Evolutionary conservation across 2,888 invertebrate genomes (phyloP).

Genomic region (Alloscopus bannaensis): DNA sequence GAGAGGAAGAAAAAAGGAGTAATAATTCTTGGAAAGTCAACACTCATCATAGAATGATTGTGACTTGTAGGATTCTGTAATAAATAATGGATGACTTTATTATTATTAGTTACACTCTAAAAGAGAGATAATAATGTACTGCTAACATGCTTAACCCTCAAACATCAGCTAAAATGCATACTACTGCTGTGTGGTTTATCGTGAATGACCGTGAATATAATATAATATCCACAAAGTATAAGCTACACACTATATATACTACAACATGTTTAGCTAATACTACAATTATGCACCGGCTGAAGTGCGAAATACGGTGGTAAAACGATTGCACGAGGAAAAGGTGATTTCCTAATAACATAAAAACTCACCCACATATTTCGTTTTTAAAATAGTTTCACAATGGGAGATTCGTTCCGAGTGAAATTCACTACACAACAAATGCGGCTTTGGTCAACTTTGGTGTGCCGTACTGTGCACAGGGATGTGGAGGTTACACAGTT

Average conservation of each 20-base stretch:
- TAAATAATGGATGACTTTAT: constrained; percentile 28
- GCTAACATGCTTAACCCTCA: constrained; percentile 20
- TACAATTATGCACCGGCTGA: constrained; percentile 53
- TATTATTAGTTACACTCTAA: constrained; percentile 25
- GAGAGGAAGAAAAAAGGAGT: constrained; percentile 1
- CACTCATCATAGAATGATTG: constrained; percentile 15
- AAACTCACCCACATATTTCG: not conserved
- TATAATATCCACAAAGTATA: constrained; percentile 22
- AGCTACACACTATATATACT: constrained; percentile 39
- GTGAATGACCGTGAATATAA: constrained; percentile 27
- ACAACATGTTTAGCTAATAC: constrained; percentile 19
- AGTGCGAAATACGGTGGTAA: constrained; percentile 50
- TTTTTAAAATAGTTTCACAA: not conserved
- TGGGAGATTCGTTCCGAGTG: constrained; percentile 13
- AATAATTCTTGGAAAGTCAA: constrained; percentile 15
- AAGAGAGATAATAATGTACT: constrained; percentile 1
- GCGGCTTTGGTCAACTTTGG: too few relatives aligned
- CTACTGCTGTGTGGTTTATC: constrained; percentile 9
- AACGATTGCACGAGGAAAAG: constrained; percentile 32
- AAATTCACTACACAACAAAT: constrained; percentile 33
- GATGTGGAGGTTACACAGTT: constrained; percentile 48
- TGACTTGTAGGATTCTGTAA: constrained; percentile 5
- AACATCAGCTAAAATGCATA: constrained; percentile 22
- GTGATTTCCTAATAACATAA: not conserved
- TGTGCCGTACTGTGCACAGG: constrained; percentile 41